Evolutionary conservation across 2,888 invertebrate genomes (phyloP), one percentile per base, ranked within the genome.

Genomic region (Xylota sylvarum): DNA sequence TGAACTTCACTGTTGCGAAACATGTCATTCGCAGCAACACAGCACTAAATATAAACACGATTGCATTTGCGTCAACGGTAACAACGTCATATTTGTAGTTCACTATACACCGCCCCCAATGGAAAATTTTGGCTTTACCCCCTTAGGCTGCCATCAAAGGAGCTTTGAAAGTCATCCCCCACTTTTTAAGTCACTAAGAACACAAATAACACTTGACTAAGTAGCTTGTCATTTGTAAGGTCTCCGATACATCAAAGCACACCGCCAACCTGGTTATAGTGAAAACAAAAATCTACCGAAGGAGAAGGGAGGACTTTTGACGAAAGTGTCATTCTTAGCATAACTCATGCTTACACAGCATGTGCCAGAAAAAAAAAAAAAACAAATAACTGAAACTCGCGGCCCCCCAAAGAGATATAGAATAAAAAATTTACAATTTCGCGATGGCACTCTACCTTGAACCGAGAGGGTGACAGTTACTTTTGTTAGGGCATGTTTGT

Each of bases 181-280:
- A 23, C 23, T 27, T 62, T 78, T 55, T 62, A 52, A 43, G 14
- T 32, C 52, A 14, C 52, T 60, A 40, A 67, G 32, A 69, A 50
- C 5, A 56, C 58, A 77, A 77, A 69, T 40, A 78, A 52, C 48
- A 78, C 60, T 78, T 52, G 37, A 69, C 37, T 69, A 77, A 78
- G 78, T 62, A 78, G 69, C 78, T 70, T 78, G 62, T 78, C 78
- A 70, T 43, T 78, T 78, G 78, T 78, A 78, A 43, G 78, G 43
- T 55, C 62, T 78, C 62, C 70, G 43, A 46, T 6, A 2, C 30
- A 27, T 70, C 69, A 69, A 78, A 78, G 78, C 4, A 48, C 12
- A 62, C 78, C 78, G 78, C 60, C 60, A 70, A 46, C 48, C 35
- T 6, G 30, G 60, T 50, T 60, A 32, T 60, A 27, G 23, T 14